Percentiles rank a stretch among this genome's conserved stretches.
Evolutionary conservation across 2,888 invertebrate genomes (phyloP).

Genomic region (Buathra laborator): DNA sequence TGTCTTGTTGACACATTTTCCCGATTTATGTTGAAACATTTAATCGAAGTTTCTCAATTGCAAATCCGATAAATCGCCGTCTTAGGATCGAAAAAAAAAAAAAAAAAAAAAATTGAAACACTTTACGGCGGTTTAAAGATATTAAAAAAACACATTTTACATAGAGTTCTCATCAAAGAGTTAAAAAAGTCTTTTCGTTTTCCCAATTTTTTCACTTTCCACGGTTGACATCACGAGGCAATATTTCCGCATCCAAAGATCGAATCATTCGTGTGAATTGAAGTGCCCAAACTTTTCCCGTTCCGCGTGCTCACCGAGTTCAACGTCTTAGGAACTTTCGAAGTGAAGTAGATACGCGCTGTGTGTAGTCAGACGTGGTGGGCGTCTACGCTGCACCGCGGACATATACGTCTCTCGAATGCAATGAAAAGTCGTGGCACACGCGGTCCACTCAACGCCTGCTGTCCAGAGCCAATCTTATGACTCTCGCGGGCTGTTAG

Average conservation of each 20-base stretch:
- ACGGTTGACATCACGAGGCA: background rate
- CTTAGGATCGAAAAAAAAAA: background rate
- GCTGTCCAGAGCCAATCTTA: constrained; percentile 52
- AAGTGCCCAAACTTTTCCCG: constrained; percentile 24
- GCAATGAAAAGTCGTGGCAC: constrained; percentile 48
- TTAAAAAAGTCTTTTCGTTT: background rate
- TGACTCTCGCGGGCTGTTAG: constrained; percentile 41
- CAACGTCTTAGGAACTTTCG: constrained; percentile 62
- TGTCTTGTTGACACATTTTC: constrained; percentile 8
- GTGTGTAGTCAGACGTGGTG: constrained; percentile 60
- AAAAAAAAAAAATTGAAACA: too few species aligned
- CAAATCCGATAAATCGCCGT: background rate
- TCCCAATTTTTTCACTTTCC: background rate
- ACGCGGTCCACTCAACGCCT: constrained; percentile 41
- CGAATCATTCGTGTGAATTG: constrained; percentile 16
- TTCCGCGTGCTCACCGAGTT: constrained; percentile 37
- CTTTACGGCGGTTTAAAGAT: too few species aligned
- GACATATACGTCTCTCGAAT: constrained; percentile 57
- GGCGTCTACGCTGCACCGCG: constrained; percentile 47
- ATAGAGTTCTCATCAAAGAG: background rate
- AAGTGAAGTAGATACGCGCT: constrained; percentile 32
- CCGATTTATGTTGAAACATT: background rate
- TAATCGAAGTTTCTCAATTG: background rate
- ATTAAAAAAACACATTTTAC: too few species aligned
- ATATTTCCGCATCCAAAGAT: background rate